Conservation (phyloP, 2,888 invertebrate genomes). For the Chelonus formosanus region DNA sequence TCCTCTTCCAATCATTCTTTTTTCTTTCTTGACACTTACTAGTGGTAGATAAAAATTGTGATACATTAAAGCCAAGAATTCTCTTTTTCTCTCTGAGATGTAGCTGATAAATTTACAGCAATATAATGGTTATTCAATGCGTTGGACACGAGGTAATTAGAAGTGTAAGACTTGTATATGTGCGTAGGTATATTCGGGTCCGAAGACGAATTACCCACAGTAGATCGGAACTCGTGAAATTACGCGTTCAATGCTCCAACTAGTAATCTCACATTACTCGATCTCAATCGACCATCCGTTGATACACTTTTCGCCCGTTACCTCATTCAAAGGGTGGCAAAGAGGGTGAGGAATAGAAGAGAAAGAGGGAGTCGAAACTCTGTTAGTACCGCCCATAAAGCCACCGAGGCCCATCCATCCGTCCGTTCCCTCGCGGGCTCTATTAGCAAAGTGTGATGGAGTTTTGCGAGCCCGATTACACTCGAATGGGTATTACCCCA, state of each 20-base stretch:
- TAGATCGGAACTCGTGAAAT: conserved; percentile 3
- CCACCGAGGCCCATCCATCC: conserved; percentile 51
- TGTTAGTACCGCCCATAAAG: conserved; percentile 49
- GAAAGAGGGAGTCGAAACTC: conserved; percentile 24
- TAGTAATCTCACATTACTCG: conserved; percentile 3
- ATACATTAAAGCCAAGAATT: conserved; percentile 39
- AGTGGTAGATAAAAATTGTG: conserved; percentile 41
- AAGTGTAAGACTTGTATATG: conserved; percentile 25
- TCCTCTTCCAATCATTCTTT: conserved; percentile 33
- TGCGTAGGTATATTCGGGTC: conserved; percentile 1
- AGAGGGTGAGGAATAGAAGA: conserved; percentile 5
- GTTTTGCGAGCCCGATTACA: conserved; percentile 67
- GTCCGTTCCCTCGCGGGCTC: conserved; percentile 57
- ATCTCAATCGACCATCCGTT: conserved; percentile 4
- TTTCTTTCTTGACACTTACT: conserved; percentile 11
- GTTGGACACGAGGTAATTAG: conserved; percentile 41
- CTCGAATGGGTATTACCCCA: conserved; percentile 65
- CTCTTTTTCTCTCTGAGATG: no score
- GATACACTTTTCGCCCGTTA: conserved; percentile 49
- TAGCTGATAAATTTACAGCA: conserved; percentile 40
- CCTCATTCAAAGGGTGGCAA: conserved; percentile 9
- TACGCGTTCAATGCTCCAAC: conserved; percentile 3
- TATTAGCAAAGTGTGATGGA: conserved; percentile 67
- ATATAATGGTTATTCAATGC: conserved; percentile 45
- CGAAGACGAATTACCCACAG: conserved; percentile 9